Evolutionary conservation across 2,888 invertebrate genomes (phyloP).

Genomic region (Cloeon dipterum): DNA sequence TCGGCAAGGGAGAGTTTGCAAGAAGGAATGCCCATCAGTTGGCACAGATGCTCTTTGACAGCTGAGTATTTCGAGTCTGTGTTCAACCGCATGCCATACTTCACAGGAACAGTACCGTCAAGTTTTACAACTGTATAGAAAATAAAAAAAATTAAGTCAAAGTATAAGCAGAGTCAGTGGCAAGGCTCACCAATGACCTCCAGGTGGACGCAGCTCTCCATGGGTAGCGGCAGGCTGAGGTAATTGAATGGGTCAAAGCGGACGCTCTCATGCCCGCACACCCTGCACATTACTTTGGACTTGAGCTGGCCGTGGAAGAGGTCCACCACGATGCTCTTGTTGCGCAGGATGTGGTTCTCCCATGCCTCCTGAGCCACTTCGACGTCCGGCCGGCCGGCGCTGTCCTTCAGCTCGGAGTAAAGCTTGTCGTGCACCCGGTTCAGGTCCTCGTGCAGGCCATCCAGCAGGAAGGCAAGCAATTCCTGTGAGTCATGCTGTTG

Average conservation of each 20-base stretch:
- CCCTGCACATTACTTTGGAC: constrained; percentile 62
- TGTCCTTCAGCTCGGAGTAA: constrained; percentile 49
- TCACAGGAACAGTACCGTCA: constrained; percentile 60
- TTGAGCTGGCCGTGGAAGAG: constrained; percentile 82
- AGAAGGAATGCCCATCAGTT: constrained; percentile 33
- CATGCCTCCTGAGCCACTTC: constrained; percentile 42
- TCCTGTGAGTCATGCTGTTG: constrained; percentile 91
- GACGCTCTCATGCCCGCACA: constrained; percentile 63
- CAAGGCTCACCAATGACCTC: constrained; percentile 44
- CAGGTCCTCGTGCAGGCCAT: constrained; percentile 78
- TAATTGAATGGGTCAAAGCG: constrained; percentile 84
- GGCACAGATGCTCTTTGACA: constrained; percentile 44
- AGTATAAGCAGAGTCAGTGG: no score
- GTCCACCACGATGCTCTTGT: constrained; percentile 72
- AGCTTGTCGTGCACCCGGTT: constrained; percentile 55
- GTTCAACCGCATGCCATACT: constrained; percentile 64
- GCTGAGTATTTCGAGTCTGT: constrained; percentile 61
- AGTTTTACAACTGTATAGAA: constrained; percentile 36
- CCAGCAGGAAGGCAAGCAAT: constrained; percentile 71
- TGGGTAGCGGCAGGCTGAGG: constrained; percentile 69
- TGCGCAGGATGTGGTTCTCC: constrained; percentile 58
- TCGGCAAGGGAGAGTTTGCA: constrained; percentile 46
- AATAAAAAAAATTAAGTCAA: constrained; percentile 3
- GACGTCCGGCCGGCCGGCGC: constrained; percentile 52
- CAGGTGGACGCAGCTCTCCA: constrained; percentile 61